phyloP scores from a whole-genome alignment of 1,140 invertebrate genomes.

The Antheraea mylitta region DNA sequence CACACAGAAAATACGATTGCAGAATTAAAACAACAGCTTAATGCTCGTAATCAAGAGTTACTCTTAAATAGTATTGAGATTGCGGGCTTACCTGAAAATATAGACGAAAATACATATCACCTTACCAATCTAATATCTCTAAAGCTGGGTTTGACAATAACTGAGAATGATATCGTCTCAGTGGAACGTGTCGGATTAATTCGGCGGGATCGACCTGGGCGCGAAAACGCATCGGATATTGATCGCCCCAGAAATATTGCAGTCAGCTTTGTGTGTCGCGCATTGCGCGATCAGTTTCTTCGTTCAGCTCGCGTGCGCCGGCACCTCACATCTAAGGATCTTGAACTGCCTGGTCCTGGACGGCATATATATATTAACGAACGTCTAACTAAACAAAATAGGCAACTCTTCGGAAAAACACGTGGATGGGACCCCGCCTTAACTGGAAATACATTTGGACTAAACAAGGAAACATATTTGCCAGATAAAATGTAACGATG shows the following conservation, averaged over 20 bases:
- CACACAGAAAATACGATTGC: neutral
- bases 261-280: slow-evolving; percentile 15
- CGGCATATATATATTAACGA: too few relatives aligned
- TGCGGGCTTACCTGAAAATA: slow-evolving; percentile 5
- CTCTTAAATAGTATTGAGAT: slow-evolving; percentile 17
- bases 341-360: too few relatives aligned
- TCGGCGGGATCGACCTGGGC: neutral
- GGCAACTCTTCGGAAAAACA: too few relatives aligned
- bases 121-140: neutral
- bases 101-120: slow-evolving; percentile 9
- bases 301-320: too few relatives aligned
- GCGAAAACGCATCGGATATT: too few relatives aligned
- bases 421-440: too few relatives aligned
- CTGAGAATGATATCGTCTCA: slow-evolving; percentile 17
- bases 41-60: slow-evolving; percentile 16
- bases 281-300: slow-evolving; percentile 14
- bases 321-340: neutral
- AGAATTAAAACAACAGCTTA: slow-evolving; percentile 12
- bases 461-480: slow-evolving; percentile 4
- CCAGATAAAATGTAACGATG: neutral
- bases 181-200: slow-evolving; percentile 10
- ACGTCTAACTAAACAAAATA: too few relatives aligned
- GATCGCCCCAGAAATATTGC: neutral
- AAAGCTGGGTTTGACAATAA: slow-evolving; percentile 10
- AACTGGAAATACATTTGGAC: too few relatives aligned